Evolutionary conservation across 2,113 vertebrate genomes (phyloP).

Genomic region (Anhinga anhinga): DNA sequence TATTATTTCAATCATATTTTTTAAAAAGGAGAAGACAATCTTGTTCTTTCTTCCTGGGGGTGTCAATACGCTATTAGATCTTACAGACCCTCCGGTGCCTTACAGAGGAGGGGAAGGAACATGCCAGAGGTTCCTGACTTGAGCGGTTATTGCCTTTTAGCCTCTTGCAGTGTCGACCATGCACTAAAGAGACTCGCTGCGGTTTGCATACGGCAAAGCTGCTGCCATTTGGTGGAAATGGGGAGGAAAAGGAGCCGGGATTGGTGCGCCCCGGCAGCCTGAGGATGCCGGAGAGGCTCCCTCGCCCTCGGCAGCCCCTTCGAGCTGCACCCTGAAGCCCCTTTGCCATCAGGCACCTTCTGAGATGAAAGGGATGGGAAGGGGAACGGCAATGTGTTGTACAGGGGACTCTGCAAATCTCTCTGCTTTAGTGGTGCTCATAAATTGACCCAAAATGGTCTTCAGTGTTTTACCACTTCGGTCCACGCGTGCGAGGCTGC

Average conservation of each 20-base stretch:
- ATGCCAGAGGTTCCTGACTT: not conserved
- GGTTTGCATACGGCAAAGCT: rapidly evolving
- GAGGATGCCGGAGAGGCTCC: not conserved
- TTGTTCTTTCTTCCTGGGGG: not conserved
- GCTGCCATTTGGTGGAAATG: not conserved
- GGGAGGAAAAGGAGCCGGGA: not conserved
- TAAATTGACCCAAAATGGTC: not conserved
- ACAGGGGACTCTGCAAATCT: not conserved
- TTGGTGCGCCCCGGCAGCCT: not conserved
- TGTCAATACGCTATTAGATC: not conserved
- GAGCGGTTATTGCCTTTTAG: not conserved
- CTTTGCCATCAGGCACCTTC: not conserved
- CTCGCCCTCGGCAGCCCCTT: too few species aligned
- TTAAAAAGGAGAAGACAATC: not conserved
- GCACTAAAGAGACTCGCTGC: too few species aligned
- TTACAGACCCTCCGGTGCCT: not conserved
- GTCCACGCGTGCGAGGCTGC: rapidly evolving
- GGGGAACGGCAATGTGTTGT: not conserved
- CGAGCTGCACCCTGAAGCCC: not conserved
- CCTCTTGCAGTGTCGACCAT: not conserved
- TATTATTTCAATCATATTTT: not conserved
- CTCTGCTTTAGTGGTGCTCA: not conserved
- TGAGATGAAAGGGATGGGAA: not conserved
- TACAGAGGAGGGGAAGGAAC: not conserved
- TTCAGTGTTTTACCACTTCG: not conserved